Percentiles rank a stretch among this genome's conserved stretches.
phyloP scores from a whole-genome alignment of 2,113 vertebrate genomes.

The Dicentrarchus labrax region DNA sequence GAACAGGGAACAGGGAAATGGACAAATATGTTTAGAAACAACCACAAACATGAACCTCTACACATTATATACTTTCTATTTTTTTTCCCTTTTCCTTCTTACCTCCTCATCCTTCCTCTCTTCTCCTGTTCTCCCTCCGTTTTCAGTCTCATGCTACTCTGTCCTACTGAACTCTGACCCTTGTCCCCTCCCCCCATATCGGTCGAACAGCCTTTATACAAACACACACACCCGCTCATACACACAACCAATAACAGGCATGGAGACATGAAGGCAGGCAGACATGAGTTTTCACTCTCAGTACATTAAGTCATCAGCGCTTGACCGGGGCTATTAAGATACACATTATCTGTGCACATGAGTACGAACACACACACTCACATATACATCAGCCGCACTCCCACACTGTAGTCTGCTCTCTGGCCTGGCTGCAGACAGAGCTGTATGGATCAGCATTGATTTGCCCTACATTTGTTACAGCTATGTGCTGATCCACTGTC shows the following conservation, averaged over 20 bases:
- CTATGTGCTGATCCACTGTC: slow-evolving; percentile 35
- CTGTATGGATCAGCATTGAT: slow-evolving; percentile 65
- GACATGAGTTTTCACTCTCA: slow-evolving; percentile 33
- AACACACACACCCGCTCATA: slow-evolving; percentile 11
- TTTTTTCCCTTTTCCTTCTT: not conserved
- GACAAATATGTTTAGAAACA: not conserved
- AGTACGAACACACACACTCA: not conserved
- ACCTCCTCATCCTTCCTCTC: not conserved
- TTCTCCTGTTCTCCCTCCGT: not conserved
- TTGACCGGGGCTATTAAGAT: slow-evolving; percentile 15
- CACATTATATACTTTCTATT: not conserved
- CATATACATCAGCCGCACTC: not conserved
- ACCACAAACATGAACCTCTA: not conserved
- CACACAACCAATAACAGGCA: slow-evolving; percentile 5
- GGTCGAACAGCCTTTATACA: slow-evolving; percentile 11
- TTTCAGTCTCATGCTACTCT: slow-evolving; percentile 7
- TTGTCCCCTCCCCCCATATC: slow-evolving; percentile 19
- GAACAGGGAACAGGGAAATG: not conserved
- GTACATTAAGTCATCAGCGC: slow-evolving; percentile 55
- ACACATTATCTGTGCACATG: not conserved
- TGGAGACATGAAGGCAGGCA: not conserved
- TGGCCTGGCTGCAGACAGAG: slow-evolving; percentile 31
- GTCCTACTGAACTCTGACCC: slow-evolving; percentile 48
- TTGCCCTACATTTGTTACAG: slow-evolving; percentile 66
- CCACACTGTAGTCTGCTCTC: slow-evolving; percentile 5